Conservation (phyloP, 2,113 vertebrate species). For the Equus quagga region DNA sequence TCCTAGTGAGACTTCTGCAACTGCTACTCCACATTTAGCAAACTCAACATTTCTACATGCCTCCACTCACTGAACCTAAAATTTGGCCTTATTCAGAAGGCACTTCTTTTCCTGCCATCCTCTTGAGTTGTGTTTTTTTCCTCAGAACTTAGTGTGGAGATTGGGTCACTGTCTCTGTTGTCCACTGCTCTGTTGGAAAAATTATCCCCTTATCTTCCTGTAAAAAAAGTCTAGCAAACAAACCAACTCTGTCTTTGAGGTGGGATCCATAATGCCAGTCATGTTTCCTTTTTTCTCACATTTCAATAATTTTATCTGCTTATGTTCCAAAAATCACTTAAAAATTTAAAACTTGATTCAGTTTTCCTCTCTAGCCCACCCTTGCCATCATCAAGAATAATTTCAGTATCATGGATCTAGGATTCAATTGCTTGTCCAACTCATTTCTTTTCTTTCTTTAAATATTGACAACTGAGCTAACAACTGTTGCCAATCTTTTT, state of each 20-base stretch:
- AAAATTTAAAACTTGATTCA: not conserved
- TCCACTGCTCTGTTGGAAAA: not conserved
- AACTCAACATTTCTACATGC: not conserved
- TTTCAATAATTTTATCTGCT: not conserved
- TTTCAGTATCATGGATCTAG: not conserved
- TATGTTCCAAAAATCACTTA: not conserved
- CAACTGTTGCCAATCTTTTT: too few relatives aligned
- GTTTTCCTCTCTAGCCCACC: not conserved
- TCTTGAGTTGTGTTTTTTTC: not conserved
- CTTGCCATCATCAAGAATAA: not conserved
- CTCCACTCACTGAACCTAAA: not conserved
- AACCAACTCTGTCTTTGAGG: not conserved
- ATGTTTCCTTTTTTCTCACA: not conserved
- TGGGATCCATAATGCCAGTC: not conserved
- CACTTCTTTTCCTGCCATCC: not conserved
- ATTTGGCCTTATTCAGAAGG: not conserved
- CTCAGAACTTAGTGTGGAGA: not conserved
- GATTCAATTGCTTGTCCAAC: not conserved
- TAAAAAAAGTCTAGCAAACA: not conserved
- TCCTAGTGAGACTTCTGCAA: not conserved
- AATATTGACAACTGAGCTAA: too few relatives aligned
- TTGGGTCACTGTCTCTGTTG: not conserved
- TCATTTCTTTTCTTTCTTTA: not conserved
- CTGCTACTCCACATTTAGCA: not conserved
- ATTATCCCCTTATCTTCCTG: not conserved